A percentile compares a stretch with the other conserved stretches of the same genome.
Conservation (phyloP, 2,888 invertebrate species). For the Plagodis pulveraria region DNA sequence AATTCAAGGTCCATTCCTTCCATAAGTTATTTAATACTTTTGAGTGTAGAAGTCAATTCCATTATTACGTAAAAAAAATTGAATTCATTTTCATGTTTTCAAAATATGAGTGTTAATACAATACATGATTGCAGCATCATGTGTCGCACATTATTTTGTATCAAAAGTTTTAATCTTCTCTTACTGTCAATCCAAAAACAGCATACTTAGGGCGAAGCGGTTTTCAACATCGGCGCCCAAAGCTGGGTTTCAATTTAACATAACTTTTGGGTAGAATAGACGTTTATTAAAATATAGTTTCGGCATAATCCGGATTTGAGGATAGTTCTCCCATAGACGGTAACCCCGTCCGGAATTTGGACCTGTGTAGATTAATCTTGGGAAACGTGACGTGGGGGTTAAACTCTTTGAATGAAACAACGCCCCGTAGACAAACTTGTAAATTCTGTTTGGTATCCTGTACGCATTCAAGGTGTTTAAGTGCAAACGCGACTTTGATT, state of each 20-base stretch:
- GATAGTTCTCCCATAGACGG: slow-evolving; percentile 12
- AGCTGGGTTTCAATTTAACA: slow-evolving; percentile 56
- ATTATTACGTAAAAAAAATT: too few relatives aligned
- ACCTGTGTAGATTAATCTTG: slow-evolving; percentile 19
- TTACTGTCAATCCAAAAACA: slow-evolving; percentile 8
- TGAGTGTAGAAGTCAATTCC: too few relatives aligned
- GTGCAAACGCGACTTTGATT: too few relatives aligned
- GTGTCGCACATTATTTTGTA: too few relatives aligned
- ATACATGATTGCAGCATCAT: too few relatives aligned
- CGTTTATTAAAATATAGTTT: slow-evolving; percentile 61
- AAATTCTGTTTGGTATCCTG: too few relatives aligned
- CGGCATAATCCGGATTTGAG: slow-evolving; percentile 29
- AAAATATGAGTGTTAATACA: too few relatives aligned
- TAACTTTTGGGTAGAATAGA: slow-evolving; percentile 65
- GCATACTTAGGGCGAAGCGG: slow-evolving; percentile 35
- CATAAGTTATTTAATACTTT: too few relatives aligned
- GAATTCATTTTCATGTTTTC: too few relatives aligned
- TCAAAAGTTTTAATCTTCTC: background rate
- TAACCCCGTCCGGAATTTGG: slow-evolving; percentile 4
- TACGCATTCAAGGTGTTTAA: too few relatives aligned
- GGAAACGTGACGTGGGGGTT: slow-evolving; percentile 15
- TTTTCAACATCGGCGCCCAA: slow-evolving; percentile 42
- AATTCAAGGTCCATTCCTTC: too few relatives aligned
- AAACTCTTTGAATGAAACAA: slow-evolving; percentile 12
- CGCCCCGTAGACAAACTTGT: too few relatives aligned